These are phyloP conservation scores for Ctena decussata DNA, from an alignment of 2,888 invertebrate species.

Conservation along the genomic window DNA sequence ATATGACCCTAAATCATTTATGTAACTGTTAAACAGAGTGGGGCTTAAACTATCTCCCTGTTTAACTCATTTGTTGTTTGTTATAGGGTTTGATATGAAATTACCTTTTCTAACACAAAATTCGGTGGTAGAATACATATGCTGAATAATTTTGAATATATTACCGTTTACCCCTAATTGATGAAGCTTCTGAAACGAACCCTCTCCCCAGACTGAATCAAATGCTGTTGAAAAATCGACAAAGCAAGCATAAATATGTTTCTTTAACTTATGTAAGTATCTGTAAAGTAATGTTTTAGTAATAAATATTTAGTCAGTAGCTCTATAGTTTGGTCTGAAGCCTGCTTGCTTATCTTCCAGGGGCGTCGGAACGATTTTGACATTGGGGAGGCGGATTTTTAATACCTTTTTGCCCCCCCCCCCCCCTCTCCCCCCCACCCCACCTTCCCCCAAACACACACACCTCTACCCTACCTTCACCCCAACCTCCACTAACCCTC, in stretches of 20 bases:
- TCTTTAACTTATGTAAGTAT: background rate
- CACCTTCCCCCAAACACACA: too few relatives aligned
- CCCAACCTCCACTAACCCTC: too few relatives aligned
- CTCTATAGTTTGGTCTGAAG: too few relatives aligned
- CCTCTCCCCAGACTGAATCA: conserved; percentile 12
- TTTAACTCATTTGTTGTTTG: conserved; percentile 4
- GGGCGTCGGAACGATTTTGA: too few relatives aligned
- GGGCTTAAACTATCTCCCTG: conserved; percentile 25
- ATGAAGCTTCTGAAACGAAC: background rate
- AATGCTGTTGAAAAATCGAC: conserved; percentile 29
- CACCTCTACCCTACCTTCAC: too few relatives aligned
- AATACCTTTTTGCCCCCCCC: too few relatives aligned
- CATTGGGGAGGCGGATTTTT: too few relatives aligned
- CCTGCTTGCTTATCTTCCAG: too few relatives aligned
- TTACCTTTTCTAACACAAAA: conserved; percentile 11
- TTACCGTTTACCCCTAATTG: background rate
- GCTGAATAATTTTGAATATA: conserved; percentile 11
- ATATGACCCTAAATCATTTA: conserved; percentile 30
- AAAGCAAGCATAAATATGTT: conserved; percentile 17
- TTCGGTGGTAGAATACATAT: conserved; percentile 8
- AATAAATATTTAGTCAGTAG: too few relatives aligned
- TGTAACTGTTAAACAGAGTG: conserved; percentile 11
- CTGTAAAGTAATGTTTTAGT: background rate
- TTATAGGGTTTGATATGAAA: conserved; percentile 4
- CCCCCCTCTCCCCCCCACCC: too few relatives aligned